Evolutionary conservation across 2,888 invertebrate genomes (phyloP), one percentile per base, ranked within the genome.

Genomic region (Ochropleura leucogaster): DNA sequence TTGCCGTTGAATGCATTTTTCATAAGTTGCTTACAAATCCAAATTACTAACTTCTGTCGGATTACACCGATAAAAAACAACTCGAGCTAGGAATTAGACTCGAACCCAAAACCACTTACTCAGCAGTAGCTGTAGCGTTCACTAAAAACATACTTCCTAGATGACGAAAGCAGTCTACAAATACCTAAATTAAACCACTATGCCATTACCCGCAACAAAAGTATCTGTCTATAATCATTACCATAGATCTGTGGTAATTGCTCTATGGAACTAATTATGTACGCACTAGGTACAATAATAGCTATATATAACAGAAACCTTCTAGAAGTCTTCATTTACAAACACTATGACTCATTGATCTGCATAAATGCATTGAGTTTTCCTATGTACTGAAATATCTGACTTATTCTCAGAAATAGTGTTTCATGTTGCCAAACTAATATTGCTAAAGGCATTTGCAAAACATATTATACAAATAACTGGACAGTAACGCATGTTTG

Each of bases 291-390:
- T 18, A 49, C n/a, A 75, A 55, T 47, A 75, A 64, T 65, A 62
- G 42, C 18, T 77, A 46, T 47, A 55, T n/a, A 2, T 47, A n/a
- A 42, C 66, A 12, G 57, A 62, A 57, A 57, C 47, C 53, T 63
- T 46, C 57, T 62, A 71, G 80, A 81, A 74, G 47, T 69, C 16
- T 77, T 69, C 77, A 72, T 83, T 81, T 84, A 85, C 82, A 85
- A 85, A 85, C 68, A 75, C 3, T 57, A 42, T 83, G 72, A 82
- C 51, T 85, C 85, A 85, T 59, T 49, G 20, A 47, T 70, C 55
- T 68, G 62, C 59, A 59, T 20, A 20, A 42, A 3, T 47, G 59
- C 60, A 49, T 40, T 46, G 16, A 62, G 30, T 30, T 65, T 76
- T 67, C 63, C 55, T n/a, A 47, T 18, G 40, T 46, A 83, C 18